These are phyloP conservation scores for Nymphicus hollandicus DNA, from an alignment of 2,113 vertebrate genomes.

Conservation along the genomic window DNA sequence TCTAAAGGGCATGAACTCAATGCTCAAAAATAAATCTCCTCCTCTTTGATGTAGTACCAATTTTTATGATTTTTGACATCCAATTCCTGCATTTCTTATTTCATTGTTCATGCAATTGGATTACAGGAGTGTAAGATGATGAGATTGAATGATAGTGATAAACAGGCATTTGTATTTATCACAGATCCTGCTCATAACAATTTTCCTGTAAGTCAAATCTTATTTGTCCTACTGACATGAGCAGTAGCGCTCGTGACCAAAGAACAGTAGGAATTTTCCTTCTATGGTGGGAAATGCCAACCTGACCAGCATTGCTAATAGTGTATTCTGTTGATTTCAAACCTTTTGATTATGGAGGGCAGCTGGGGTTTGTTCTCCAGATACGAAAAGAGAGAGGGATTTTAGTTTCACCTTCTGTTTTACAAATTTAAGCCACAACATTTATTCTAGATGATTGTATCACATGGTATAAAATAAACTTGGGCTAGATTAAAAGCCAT, in stretches of 20 bases:
- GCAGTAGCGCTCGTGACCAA: neutral
- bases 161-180: neutral
- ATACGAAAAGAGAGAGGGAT: neutral
- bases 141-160: neutral
- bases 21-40: neutral
- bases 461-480: conserved; percentile 9
- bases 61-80: neutral
- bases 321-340: neutral
- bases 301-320: neutral
- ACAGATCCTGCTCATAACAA: neutral
- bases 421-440: neutral
- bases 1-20: neutral
- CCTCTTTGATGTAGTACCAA: neutral
- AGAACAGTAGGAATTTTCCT: neutral
- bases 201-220: neutral
- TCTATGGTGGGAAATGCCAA: neutral
- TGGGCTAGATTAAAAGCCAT: conserved; percentile 48
- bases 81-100: neutral
- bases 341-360: neutral
- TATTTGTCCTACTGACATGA: neutral
- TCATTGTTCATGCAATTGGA: neutral
- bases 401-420: conserved; percentile 6
- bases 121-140: neutral
- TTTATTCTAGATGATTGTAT: conserved; percentile 18
- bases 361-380: neutral